Percentiles rank a stretch among this genome's conserved stretches.
These are phyloP conservation scores for Pelochelys cantorii DNA, from an alignment of 2,797 vertebrate genomes.

Conservation along the genomic window DNA sequence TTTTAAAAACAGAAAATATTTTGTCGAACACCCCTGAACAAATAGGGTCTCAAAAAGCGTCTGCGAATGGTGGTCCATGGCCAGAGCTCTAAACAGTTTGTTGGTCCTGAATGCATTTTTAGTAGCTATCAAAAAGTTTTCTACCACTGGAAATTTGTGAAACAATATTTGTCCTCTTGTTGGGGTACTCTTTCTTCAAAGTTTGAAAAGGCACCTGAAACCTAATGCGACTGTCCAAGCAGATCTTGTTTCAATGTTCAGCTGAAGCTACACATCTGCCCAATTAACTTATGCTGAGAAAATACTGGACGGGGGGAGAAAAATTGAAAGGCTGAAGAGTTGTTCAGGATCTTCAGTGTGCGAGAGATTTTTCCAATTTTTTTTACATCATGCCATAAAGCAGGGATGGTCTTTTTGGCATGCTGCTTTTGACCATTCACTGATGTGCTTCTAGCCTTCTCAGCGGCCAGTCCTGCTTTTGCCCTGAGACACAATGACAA, in stretches of 20 bases:
- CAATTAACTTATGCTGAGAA: background rate
- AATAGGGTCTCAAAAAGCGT: rapidly evolving
- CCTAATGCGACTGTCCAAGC: background rate
- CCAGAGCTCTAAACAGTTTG: background rate
- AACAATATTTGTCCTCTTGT: background rate
- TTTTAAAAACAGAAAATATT: rapidly evolving
- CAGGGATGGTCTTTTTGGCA: background rate
- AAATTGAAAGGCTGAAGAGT: background rate
- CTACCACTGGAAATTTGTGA: background rate
- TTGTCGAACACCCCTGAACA: rapidly evolving
- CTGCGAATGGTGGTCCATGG: rapidly evolving
- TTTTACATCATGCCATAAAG: background rate
- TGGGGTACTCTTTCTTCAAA: background rate
- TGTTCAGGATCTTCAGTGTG: background rate
- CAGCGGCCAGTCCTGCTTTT: rapidly evolving
- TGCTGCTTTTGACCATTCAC: rapidly evolving
- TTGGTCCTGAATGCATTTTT: background rate
- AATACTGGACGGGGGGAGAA: background rate
- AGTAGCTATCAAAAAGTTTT: background rate
- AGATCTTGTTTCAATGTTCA: background rate
- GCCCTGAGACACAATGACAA: rapidly evolving
- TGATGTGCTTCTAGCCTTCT: rapidly evolving
- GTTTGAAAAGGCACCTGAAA: background rate
- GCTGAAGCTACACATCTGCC: background rate
- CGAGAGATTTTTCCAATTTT: background rate